Evolutionary conservation across 2,888 invertebrate species (phyloP).

Genomic region (Leuctra nigra): DNA sequence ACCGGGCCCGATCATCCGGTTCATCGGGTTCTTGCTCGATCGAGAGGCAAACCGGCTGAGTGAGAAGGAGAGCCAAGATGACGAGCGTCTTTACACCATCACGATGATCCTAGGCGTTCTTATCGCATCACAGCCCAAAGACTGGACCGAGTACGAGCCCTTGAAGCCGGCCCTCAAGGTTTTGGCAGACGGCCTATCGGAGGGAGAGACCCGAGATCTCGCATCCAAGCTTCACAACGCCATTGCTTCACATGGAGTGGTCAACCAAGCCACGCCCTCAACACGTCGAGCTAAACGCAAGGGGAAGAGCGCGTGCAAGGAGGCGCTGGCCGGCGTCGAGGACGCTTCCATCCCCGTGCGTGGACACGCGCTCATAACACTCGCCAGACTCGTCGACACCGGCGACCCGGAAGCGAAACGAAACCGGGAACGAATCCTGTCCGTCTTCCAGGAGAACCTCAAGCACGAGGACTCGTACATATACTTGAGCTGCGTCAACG

Average conservation of each 20-base stretch:
- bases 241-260: slow-evolving; percentile 36
- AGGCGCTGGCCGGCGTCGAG: slow-evolving; percentile 59
- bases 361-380: slow-evolving; percentile 69
- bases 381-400: slow-evolving; percentile 63
- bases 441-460: slow-evolving; percentile 67
- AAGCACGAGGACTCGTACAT: slow-evolving; percentile 74
- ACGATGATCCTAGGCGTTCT: slow-evolving; percentile 40
- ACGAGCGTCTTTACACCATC: slow-evolving; percentile 34
- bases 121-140: slow-evolving; percentile 31
- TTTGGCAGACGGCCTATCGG: slow-evolving; percentile 30
- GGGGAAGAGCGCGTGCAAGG: slow-evolving; percentile 44
- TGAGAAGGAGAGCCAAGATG: slow-evolving; percentile 23
- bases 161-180: slow-evolving; percentile 36
- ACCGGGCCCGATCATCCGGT: slow-evolving; percentile 37
- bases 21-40: slow-evolving; percentile 38
- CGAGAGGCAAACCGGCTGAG: slow-evolving; percentile 28
- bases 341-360: slow-evolving; percentile 69
- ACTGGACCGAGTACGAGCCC: slow-evolving; percentile 36
- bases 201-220: slow-evolving; percentile 31
- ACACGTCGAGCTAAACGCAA: slow-evolving; percentile 26
- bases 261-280: slow-evolving; percentile 10
- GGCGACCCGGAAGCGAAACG: slow-evolving; percentile 56
- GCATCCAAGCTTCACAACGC: slow-evolving; percentile 36
- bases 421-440: slow-evolving; percentile 58
- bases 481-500: slow-evolving; percentile 71